These are phyloP conservation scores for Cottus gobio DNA, from an alignment of 2,113 vertebrate species.

Conservation along the genomic window DNA sequence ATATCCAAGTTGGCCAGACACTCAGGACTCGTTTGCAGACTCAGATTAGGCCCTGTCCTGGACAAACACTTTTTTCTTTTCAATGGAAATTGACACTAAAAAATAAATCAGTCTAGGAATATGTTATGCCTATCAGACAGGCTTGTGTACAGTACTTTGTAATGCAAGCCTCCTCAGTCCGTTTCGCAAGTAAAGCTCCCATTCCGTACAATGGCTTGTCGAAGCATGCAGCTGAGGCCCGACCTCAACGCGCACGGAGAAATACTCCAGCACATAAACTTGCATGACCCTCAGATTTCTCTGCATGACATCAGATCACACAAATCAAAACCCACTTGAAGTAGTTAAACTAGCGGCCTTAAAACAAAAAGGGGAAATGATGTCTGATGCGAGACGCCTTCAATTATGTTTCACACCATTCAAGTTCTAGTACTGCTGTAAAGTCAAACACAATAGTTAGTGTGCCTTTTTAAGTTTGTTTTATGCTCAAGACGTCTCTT, in stretches of 20 bases:
- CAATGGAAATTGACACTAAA: slow-evolving; percentile 31
- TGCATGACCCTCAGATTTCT: slow-evolving; percentile 40
- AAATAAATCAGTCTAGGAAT: slow-evolving; percentile 11
- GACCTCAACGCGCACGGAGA: not conserved
- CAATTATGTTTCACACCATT: slow-evolving; percentile 36
- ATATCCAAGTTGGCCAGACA: slow-evolving; percentile 62
- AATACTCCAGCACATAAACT: slow-evolving; percentile 23
- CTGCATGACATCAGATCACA: slow-evolving; percentile 56
- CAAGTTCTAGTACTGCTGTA: slow-evolving; percentile 23
- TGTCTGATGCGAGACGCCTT: slow-evolving; percentile 32
- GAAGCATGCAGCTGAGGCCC: slow-evolving; percentile 58
- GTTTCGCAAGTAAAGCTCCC: slow-evolving; percentile 56
- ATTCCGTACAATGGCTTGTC: slow-evolving; percentile 60
- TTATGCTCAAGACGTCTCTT: slow-evolving; percentile 34
- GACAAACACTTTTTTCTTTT: slow-evolving; percentile 28
- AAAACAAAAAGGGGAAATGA: slow-evolving; percentile 38
- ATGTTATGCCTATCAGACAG: slow-evolving; percentile 35
- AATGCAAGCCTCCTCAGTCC: slow-evolving; percentile 41
- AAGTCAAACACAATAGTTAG: slow-evolving; percentile 21
- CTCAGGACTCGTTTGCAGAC: slow-evolving; percentile 35
- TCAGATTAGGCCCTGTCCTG: slow-evolving; percentile 29
- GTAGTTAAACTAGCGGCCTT: slow-evolving; percentile 25
- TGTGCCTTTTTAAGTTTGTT: slow-evolving; percentile 36
- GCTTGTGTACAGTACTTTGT: slow-evolving; percentile 14
- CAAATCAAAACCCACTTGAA: slow-evolving; percentile 18